Percentiles rank a stretch among this genome's conserved stretches.
These are phyloP conservation scores for Melanogrammus aeglefinus DNA, from an alignment of 2,797 vertebrate genomes.

Conservation along the genomic window DNA sequence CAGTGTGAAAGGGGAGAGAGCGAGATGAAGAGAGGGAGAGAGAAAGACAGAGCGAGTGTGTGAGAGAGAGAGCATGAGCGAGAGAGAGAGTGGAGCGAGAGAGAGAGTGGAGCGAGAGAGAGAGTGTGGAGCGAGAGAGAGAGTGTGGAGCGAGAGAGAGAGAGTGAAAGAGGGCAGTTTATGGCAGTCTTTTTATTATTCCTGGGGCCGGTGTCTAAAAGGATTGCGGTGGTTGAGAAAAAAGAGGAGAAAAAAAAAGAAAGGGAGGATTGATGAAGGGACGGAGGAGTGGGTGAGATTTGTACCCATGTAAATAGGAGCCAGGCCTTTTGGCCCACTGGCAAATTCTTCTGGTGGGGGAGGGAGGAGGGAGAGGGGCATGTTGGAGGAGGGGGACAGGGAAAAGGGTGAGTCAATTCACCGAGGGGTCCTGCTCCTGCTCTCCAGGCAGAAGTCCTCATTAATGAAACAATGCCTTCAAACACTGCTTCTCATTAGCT, in stretches of 20 bases:
- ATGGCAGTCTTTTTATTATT: constrained; percentile 62
- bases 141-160: constrained; percentile 1
- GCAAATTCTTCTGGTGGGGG: constrained; percentile 54
- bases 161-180: constrained; percentile 31
- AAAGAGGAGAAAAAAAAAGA: constrained; percentile 33
- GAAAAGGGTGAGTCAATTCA: not conserved
- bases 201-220: constrained; percentile 58
- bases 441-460: not conserved
- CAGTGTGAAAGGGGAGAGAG: not conserved
- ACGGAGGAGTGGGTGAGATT: constrained; percentile 39
- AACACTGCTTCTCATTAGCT: not conserved
- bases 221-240: constrained; percentile 46
- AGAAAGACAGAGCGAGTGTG: not conserved
- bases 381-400: not conserved
- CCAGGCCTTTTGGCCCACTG: constrained; percentile 40
- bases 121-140: not conserved
- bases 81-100: too few relatives aligned
- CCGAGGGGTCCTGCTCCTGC: not conserved
- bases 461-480: not conserved
- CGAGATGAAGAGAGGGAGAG: not conserved
- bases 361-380: not conserved
- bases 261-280: not conserved
- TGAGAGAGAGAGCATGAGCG: too few relatives aligned
- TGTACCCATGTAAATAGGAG: constrained; percentile 58
- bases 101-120: not conserved